These are phyloP conservation scores for Salminus brasiliensis DNA, from an alignment of 2,113 vertebrate species.

Conservation along the genomic window DNA sequence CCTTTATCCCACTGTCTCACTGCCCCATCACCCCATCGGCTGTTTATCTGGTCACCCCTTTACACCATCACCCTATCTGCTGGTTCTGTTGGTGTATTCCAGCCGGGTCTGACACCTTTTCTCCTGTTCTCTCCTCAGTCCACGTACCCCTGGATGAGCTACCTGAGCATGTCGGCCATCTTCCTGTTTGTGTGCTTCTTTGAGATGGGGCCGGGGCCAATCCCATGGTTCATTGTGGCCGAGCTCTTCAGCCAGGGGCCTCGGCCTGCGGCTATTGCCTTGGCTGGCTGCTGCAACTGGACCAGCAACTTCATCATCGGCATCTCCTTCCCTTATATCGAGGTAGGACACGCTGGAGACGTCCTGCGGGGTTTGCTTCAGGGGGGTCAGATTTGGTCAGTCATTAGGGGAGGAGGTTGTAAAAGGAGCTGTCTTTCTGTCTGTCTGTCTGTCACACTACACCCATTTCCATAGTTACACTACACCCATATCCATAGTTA, in stretches of 20 bases:
- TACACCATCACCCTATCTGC: no score
- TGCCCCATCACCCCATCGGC: no score
- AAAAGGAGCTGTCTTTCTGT: neutral
- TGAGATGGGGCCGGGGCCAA: slow-evolving; percentile 94
- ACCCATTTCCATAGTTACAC: no score
- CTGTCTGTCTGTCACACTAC: no score
- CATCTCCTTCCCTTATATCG: slow-evolving; percentile 90
- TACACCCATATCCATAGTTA: no score
- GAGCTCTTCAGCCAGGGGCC: slow-evolving; percentile 98
- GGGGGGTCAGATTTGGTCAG: neutral
- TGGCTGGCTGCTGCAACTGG: slow-evolving; percentile 94
- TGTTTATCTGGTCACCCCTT: no score
- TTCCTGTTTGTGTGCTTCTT: slow-evolving; percentile 96
- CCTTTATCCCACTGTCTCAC: no score
- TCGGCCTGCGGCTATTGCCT: slow-evolving; percentile 86
- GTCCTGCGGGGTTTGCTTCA: neutral
- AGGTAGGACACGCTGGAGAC: slow-evolving; percentile 70
- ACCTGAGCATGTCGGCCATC: slow-evolving; percentile 87
- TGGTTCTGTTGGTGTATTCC: neutral
- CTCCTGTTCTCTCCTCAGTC: slow-evolving; percentile 61
- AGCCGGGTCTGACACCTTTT: neutral
- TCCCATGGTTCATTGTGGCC: slow-evolving; percentile 97
- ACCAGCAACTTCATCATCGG: slow-evolving; percentile 92
- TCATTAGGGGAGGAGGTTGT: neutral
- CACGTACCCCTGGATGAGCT: slow-evolving; percentile 88